These are phyloP conservation scores for Antheraea yamamai DNA, from an alignment of 2,888 invertebrate genomes.

Conservation along the genomic window DNA sequence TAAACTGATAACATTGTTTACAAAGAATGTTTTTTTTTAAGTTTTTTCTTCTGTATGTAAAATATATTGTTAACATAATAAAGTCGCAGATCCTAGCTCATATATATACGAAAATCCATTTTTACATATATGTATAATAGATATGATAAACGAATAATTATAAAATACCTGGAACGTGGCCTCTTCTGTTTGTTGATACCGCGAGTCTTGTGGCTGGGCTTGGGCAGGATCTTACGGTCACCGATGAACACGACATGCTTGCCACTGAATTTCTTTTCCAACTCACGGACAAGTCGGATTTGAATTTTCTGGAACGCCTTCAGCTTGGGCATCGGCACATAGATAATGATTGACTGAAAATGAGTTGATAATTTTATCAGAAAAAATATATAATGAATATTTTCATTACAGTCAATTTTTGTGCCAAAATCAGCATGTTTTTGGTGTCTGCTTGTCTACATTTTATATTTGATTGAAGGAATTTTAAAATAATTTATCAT, in stretches of 20 bases:
- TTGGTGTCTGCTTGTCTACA: no score
- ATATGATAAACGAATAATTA: neutral
- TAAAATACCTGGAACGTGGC: constrained; percentile 83
- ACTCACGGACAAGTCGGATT: constrained; percentile 96
- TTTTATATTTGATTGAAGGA: no score
- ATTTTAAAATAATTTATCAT: no score
- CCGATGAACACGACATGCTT: constrained; percentile 99
- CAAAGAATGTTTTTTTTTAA: no score
- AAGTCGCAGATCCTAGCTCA: no score
- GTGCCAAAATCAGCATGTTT: no score
- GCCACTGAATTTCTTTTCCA: constrained; percentile 99
- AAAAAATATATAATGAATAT: constrained; percentile 2
- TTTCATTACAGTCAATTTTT: no score
- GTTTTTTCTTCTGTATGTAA: no score
- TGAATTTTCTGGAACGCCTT: constrained; percentile 99
- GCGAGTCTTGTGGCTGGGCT: constrained; percentile 97
- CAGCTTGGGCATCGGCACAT: constrained; percentile 99
- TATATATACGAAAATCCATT: no score
- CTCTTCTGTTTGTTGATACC: constrained; percentile 89
- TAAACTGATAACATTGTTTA: no score
- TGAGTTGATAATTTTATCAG: constrained; percentile 16
- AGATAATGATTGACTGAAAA: constrained; percentile 96
- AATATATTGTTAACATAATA: no score
- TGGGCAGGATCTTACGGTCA: constrained; percentile 98
- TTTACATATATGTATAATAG: no score